Evolutionary conservation across 2,888 invertebrate genomes (phyloP).

Genomic region (Carabus problematicus): DNA sequence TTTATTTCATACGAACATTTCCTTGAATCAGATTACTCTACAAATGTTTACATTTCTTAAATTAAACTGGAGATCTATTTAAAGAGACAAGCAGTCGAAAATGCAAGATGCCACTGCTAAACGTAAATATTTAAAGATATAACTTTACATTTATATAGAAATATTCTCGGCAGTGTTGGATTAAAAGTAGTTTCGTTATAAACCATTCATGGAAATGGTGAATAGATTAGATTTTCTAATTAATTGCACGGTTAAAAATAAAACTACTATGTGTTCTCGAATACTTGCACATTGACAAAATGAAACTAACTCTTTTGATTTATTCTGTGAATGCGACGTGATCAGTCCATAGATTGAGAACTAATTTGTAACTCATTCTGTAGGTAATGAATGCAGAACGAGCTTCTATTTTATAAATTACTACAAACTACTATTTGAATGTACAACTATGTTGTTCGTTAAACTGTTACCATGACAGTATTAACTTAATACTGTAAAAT

Average conservation of each 20-base stretch:
- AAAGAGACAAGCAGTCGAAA: conserved; percentile 7
- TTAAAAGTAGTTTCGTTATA: too few relatives aligned
- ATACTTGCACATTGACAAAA: too few relatives aligned
- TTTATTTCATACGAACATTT: neutral
- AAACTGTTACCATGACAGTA: too few relatives aligned
- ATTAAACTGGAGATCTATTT: conserved; percentile 23
- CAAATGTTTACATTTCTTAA: conserved; percentile 19
- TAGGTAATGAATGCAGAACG: neutral
- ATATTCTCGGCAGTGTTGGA: too few relatives aligned
- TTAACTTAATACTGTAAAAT: too few relatives aligned
- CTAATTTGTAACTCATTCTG: conserved; percentile 1
- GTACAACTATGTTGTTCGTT: too few relatives aligned
- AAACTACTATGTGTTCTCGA: too few relatives aligned
- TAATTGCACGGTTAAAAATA: too few relatives aligned
- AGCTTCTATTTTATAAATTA: conserved; percentile 8
- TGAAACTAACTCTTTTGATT: neutral
- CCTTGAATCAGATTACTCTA: conserved; percentile 8
- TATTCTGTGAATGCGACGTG: neutral
- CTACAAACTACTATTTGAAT: too few relatives aligned
- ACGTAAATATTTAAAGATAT: conserved; percentile 20
- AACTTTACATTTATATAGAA: conserved; percentile 13
- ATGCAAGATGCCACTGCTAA: conserved; percentile 2
- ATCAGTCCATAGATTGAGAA: conserved; percentile 1
- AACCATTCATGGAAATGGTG: too few relatives aligned
- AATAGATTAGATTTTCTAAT: too few relatives aligned